A percentile compares a stretch with the other conserved stretches of the same genome.
Evolutionary conservation across 2,797 vertebrate species (phyloP).

Genomic region (Scolopax bukidnonensis): DNA sequence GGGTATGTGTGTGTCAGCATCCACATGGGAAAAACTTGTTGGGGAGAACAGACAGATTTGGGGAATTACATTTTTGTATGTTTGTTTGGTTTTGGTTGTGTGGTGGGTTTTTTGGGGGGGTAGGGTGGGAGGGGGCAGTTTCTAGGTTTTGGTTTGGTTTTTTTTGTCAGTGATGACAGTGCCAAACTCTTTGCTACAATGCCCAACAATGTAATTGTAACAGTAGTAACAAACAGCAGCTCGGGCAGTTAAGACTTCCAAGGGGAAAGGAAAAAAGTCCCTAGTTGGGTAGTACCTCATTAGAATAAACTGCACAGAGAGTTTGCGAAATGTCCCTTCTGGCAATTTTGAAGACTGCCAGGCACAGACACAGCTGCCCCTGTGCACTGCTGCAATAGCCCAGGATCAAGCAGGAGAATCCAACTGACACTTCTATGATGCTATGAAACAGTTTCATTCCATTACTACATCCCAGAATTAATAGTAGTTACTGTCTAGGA

Average conservation of each 20-base stretch:
- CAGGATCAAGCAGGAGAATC: background rate
- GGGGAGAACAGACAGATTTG: background rate
- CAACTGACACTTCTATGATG: background rate
- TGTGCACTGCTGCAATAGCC: background rate
- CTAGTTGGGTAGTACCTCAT: background rate
- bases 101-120: background rate
- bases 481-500: background rate
- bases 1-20: background rate
- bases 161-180: rapidly evolving
- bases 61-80: background rate
- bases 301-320: background rate
- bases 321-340: background rate
- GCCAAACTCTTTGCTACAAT: background rate
- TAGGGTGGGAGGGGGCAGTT: background rate
- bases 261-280: background rate
- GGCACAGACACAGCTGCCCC: background rate
- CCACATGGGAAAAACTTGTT: background rate
- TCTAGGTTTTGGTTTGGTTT: too few species aligned
- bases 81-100: background rate
- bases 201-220: background rate
- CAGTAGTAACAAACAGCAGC: background rate
- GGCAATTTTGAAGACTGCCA: background rate
- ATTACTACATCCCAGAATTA: background rate
- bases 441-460: background rate
- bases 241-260: background rate